phyloP scores from a whole-genome alignment of 2,888 invertebrate species.

The Caenorhabditis sp. region DNA sequence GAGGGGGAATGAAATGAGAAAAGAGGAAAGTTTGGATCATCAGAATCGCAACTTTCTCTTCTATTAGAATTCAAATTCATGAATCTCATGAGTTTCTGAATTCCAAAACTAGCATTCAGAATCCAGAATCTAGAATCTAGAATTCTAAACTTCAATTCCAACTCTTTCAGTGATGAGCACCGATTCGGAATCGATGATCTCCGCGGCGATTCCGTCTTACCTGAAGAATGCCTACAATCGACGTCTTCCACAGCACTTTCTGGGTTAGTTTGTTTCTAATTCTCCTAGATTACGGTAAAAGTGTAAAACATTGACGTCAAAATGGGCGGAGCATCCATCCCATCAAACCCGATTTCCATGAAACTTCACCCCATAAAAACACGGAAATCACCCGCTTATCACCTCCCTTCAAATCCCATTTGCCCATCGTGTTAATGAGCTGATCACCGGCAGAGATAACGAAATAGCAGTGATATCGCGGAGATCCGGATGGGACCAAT shows the following conservation, averaged over 20 bases:
- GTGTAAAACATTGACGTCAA: neutral
- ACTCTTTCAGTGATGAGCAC: slow-evolving; percentile 74
- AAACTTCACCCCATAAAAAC: slow-evolving; percentile 35
- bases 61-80: too few species aligned
- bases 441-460: slow-evolving; percentile 11
- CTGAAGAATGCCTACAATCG: slow-evolving; percentile 66
- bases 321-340: slow-evolving; percentile 10
- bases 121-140: too few species aligned
- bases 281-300: too few species aligned
- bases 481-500: slow-evolving; percentile 50
- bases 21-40: too few species aligned
- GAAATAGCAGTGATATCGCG: slow-evolving; percentile 7
- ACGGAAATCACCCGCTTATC: slow-evolving; percentile 17
- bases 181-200: slow-evolving; percentile 75
- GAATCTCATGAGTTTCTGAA: neutral
- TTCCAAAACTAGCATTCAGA: too few species aligned
- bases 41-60: too few species aligned
- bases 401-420: slow-evolving; percentile 3
- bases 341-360: neutral
- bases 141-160: neutral
- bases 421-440: slow-evolving; percentile 51
- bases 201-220: slow-evolving; percentile 65
- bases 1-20: neutral
- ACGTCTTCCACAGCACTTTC: slow-evolving; percentile 62
- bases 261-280: slow-evolving; percentile 59